Evolutionary conservation across 2,888 invertebrate species (phyloP), one percentile per base, ranked within the genome.

Genomic region (Leptura quadrifasciata): DNA sequence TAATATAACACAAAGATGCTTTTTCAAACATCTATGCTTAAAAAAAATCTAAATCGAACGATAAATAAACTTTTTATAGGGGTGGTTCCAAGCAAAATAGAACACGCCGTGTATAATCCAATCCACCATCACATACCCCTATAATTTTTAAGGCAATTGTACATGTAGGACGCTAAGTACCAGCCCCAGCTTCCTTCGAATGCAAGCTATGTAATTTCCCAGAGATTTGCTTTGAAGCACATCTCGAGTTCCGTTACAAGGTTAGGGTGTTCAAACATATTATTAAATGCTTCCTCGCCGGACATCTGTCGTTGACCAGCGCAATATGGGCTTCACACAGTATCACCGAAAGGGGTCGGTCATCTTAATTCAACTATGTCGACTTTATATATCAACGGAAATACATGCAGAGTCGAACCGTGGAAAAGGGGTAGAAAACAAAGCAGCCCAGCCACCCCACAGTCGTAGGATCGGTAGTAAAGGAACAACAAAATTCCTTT

Each of bases 291-390:
- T 69, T 69, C 69, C 69, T 69, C 69, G 60, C 69, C 69, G 69
- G 69, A 69, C 69, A 69, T 69, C 69, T 69, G 69, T 69, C 58
- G 69, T 69, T 69, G 69, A 69, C 69, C 69, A 57, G 24, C 27
- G 68, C 55, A 57, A 68, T 18, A 18, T 60, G 39, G 69, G 47
- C 69, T 58, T 47, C 58, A 69, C 58, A 58, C 69, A 58, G 39
- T 21, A 3, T n/a, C 69, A 58, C 39, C 58, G 58, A 58, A 69
- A 69, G 69, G 69, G 69, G 69, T 69, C 69, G 69, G 69, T 69
- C 69, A 69, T 69, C 69, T 69, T 35, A 39, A 69, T 68, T 57
- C 24, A 10, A 68, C 55, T 57, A 17, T 18, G n/a, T 47, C 69
- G 35, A 69, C 69, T 68, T n/a, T 54, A 47, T 58, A 58, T 39